Percentiles rank a stretch among this genome's conserved stretches.
phyloP scores from a whole-genome alignment of 2,113 vertebrate species.

The Elaphurus davidianus region DNA sequence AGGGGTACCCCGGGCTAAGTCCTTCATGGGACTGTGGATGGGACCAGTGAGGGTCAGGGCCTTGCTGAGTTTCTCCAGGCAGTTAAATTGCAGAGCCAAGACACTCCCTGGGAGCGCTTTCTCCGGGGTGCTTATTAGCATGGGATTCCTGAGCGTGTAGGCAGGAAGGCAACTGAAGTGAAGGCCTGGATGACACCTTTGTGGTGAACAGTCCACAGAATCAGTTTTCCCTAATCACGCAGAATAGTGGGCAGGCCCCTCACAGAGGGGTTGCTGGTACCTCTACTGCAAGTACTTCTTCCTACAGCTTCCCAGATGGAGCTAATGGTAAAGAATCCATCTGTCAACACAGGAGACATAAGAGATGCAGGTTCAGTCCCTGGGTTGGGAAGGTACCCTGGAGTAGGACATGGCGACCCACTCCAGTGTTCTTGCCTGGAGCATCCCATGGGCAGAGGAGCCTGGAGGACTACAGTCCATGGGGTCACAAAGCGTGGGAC shows the following conservation, averaged over 20 bases:
- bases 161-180: background rate
- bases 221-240: background rate
- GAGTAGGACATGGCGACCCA: background rate
- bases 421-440: background rate
- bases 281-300: background rate
- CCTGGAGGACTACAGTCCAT: background rate
- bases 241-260: background rate
- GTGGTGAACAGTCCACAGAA: background rate
- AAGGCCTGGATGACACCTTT: background rate
- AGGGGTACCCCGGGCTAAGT: background rate
- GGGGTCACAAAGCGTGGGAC: background rate
- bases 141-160: background rate
- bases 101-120: background rate
- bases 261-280: fast-evolving
- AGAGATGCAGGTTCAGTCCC: background rate
- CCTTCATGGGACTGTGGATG: background rate
- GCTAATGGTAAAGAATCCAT: background rate
- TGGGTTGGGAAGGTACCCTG: background rate
- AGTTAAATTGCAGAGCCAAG: background rate
- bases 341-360: background rate
- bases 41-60: too few relatives aligned
- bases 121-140: background rate
- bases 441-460: background rate
- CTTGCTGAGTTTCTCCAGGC: background rate
- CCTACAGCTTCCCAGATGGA: background rate